Evolutionary conservation across 2,113 vertebrate species (phyloP).

Genomic region (Lonchura striata): DNA sequence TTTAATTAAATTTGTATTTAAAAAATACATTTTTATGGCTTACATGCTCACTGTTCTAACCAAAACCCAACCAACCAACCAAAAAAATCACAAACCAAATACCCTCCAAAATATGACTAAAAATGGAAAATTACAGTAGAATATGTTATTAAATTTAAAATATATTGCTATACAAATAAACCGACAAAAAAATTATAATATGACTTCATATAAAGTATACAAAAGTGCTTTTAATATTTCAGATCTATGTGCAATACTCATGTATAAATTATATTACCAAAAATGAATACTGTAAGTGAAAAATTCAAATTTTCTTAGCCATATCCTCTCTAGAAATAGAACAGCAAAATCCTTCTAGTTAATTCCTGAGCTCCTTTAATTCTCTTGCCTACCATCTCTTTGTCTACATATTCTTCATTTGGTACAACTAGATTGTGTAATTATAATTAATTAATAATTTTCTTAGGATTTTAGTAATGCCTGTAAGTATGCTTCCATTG

Average conservation of each 20-base stretch:
- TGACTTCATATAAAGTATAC: not conserved
- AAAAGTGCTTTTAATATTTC: not conserved
- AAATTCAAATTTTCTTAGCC: not conserved
- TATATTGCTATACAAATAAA: not conserved
- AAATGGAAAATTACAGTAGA: not conserved
- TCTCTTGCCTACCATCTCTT: not conserved
- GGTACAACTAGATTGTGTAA: not conserved
- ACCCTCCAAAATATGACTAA: accelerated
- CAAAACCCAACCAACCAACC: not conserved
- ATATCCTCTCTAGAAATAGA: not conserved
- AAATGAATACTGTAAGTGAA: not conserved
- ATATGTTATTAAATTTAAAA: not conserved
- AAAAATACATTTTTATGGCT: not conserved
- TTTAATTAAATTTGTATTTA: not conserved
- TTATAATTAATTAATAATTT: not conserved
- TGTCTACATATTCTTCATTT: not conserved
- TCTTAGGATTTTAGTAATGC: not conserved
- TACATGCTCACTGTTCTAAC: not conserved
- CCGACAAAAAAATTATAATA: not conserved
- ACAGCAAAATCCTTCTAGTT: not conserved
- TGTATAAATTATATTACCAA: not conserved
- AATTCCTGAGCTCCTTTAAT: not conserved
- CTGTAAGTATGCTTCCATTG: not conserved
- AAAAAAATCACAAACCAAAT: accelerated
- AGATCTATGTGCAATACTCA: not conserved